phyloP scores from a whole-genome alignment of 2,113 vertebrate species.

The Eulemur rufifrons region DNA sequence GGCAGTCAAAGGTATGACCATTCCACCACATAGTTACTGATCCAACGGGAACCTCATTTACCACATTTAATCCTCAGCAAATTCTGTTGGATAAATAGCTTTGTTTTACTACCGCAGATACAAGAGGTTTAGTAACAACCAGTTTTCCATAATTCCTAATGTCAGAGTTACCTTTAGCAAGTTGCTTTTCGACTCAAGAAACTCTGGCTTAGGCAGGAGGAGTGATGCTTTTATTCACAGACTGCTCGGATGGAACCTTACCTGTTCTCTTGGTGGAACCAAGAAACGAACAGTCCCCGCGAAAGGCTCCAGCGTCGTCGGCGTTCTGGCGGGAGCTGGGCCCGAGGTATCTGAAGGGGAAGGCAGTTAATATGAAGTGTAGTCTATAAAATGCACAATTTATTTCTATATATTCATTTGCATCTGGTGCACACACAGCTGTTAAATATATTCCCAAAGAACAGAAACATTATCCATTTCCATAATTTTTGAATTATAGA shows the following conservation, averaged over 20 bases:
- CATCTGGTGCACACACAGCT: conserved; percentile 76
- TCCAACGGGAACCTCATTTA: background rate
- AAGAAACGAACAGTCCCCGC: background rate
- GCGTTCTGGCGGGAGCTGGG: background rate
- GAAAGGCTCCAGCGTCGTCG: background rate
- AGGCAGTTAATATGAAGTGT: conserved; percentile 46
- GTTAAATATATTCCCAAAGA: conserved; percentile 77
- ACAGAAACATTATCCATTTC: conserved; percentile 78
- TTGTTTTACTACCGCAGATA: background rate
- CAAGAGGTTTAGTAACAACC: background rate
- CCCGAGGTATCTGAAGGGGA: conserved; percentile 21
- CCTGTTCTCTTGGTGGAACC: background rate
- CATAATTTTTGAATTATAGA: conserved; percentile 81
- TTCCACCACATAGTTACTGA: too few relatives aligned
- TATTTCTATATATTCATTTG: conserved; percentile 76
- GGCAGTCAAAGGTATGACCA: background rate
- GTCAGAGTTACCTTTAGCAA: background rate
- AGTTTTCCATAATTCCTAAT: background rate
- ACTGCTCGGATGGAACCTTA: background rate
- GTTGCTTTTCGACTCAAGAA: background rate
- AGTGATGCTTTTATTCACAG: background rate
- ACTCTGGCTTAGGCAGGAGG: background rate
- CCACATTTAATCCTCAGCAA: background rate
- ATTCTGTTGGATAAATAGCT: background rate
- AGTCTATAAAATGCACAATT: conserved; percentile 77